These are phyloP conservation scores for Urocynchramus pylzowi DNA, from an alignment of 2,113 vertebrate genomes.

Conservation along the genomic window DNA sequence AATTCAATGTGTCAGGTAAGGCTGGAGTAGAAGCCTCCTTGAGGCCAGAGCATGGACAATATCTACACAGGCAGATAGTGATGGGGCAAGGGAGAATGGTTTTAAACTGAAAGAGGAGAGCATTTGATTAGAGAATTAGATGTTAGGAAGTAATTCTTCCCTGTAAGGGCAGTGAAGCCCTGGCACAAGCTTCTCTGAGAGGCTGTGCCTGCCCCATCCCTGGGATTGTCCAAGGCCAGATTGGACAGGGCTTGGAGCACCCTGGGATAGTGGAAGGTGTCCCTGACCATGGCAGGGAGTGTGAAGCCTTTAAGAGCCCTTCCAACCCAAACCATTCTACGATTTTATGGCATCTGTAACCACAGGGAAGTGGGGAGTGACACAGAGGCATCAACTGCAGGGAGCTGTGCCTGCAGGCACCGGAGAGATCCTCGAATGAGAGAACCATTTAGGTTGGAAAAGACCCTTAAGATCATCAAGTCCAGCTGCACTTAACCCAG, in stretches of 20 bases:
- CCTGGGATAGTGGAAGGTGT: neutral
- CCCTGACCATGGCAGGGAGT: neutral
- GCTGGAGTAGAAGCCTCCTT: neutral
- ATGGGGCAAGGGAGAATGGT: neutral
- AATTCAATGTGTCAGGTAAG: accelerated
- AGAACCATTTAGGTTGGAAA: neutral
- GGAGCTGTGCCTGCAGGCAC: neutral
- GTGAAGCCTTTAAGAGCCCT: neutral
- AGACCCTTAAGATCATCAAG: neutral
- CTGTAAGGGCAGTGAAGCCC: neutral
- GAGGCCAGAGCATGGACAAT: neutral
- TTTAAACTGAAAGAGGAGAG: neutral
- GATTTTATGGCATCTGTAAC: neutral
- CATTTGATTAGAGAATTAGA: neutral
- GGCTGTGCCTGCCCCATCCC: neutral
- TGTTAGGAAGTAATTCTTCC: neutral
- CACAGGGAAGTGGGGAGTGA: neutral
- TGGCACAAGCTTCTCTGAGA: neutral
- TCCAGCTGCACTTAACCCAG: neutral
- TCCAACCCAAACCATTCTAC: neutral
- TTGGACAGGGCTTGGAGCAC: accelerated
- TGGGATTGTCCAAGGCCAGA: neutral
- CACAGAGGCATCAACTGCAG: neutral
- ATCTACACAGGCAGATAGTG: no score
- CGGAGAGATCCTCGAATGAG: neutral